Base-by-base conservation (phyloP, 1,140 invertebrate genomes). In the Drosophila kurseongensis region DNA sequence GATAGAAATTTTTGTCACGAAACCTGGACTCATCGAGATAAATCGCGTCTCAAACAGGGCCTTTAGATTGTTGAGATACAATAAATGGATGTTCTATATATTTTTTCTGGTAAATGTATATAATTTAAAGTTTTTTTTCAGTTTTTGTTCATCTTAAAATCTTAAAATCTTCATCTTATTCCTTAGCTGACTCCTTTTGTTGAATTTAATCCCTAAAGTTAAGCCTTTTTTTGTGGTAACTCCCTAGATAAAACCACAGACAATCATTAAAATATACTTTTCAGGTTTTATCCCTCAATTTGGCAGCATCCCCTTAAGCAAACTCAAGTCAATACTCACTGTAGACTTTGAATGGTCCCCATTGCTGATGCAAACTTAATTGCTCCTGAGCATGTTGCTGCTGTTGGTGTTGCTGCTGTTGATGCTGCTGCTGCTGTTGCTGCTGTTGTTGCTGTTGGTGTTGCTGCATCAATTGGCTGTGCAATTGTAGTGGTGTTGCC, bases 321-420 rank as follows among this genome's bases (percentile, higher is more conserved):
- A 56, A 57, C n/a, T 41, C 40, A 50, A 74, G 60, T 68, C 82
- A 82, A 80, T 86, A 94, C 94, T 95, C 92, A 95, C 94, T 95
- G 92, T 95, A 95, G 83, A 95, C 94, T 94, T 95, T 95, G 90
- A 95, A 92, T 62, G 92, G 91, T 78, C 91, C 91, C 84, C 90
- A 91, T 41, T 91, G 89, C 78, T 91, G 90, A 76, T 92, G 91
- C 77, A 76, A 78, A 75, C 76, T 86, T 91, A 90, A 90, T 90
- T 89, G 89, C 77, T 83, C 74, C 56, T 78, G 79, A 73, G 77
- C 67, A 57, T 80, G 78, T 59, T 86, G 78, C 29, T 86, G 83
- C 12, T 75, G 72, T n/a, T 91, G 89, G 4, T 88, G 74, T 6
- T 75, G 78, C 51, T 76, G 77, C 0, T 88, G 81, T 1, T 71